Conservation (phyloP, 2,797 vertebrate species). For the Squalus acanthias region DNA sequence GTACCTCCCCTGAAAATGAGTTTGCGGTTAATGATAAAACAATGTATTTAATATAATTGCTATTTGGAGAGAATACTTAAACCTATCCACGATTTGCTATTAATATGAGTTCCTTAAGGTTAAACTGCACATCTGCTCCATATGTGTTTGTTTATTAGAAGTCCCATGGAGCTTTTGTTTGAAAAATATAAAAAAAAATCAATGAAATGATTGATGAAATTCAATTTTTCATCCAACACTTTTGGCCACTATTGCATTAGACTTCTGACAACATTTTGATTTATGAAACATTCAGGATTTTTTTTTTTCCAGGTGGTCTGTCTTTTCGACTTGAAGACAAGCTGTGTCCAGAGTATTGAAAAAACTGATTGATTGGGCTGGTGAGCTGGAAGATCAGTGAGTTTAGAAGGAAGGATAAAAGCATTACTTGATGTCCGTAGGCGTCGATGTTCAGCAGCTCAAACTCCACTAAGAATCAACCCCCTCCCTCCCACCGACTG, state of each 20-base stretch:
- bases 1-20: neutral
- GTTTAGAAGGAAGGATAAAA: neutral
- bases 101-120: neutral
- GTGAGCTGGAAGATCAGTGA: neutral
- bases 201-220: conserved; percentile 26
- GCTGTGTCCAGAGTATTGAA: neutral
- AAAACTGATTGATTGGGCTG: neutral
- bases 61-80: neutral
- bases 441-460: neutral
- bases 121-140: neutral
- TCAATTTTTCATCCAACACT: conserved; percentile 9
- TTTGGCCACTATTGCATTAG: neutral
- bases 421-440: neutral
- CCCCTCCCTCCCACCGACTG: too few species aligned
- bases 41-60: neutral
- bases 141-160: neutral
- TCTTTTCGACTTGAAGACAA: neutral
- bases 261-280: conserved; percentile 11
- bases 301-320: neutral
- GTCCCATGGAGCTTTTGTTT: neutral
- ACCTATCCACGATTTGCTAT: neutral
- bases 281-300: neutral
- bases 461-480: neutral
- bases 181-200: neutral
- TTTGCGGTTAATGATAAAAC: neutral